Percentiles rank a stretch among this genome's conserved stretches.
These are phyloP conservation scores for Actenoides lindsayi DNA, from an alignment of 2,113 vertebrate genomes.

Conservation along the genomic window DNA sequence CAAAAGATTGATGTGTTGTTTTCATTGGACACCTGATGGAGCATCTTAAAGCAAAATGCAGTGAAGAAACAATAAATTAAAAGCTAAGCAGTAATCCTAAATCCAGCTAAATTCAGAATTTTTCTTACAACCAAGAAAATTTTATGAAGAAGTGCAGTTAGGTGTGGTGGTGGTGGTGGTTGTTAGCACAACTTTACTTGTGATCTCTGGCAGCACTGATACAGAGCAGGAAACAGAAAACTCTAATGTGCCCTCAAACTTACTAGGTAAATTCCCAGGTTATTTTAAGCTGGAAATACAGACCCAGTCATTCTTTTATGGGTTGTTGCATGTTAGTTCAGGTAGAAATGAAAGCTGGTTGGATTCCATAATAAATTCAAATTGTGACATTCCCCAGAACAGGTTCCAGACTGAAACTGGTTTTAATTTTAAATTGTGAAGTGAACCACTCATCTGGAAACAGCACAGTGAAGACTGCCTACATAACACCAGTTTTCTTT, in stretches of 20 bases:
- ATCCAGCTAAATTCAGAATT: background rate
- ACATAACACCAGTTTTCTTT: background rate
- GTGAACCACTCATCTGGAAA: background rate
- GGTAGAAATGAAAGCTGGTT: background rate
- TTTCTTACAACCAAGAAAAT: background rate
- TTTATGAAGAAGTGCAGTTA: background rate
- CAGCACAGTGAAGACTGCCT: background rate
- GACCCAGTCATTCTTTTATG: background rate
- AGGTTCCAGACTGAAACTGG: slow-evolving; percentile 5
- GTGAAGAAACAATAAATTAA: background rate
- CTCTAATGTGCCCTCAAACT: background rate
- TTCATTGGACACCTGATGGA: background rate
- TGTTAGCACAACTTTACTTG: background rate
- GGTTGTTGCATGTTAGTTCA: background rate
- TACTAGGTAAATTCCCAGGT: background rate
- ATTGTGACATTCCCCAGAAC: background rate
- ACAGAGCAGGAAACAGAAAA: background rate
- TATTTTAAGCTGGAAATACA: background rate
- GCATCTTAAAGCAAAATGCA: background rate
- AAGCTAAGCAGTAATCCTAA: background rate
- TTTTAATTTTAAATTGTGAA: slow-evolving; percentile 22
- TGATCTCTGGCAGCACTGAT: background rate
- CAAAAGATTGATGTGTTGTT: background rate
- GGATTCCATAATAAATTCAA: background rate
- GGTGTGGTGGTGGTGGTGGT: background rate